Evolutionary conservation across 2,113 vertebrate genomes (phyloP), one percentile per base, ranked within the genome.

Genomic region (Platichthys stellatus): DNA sequence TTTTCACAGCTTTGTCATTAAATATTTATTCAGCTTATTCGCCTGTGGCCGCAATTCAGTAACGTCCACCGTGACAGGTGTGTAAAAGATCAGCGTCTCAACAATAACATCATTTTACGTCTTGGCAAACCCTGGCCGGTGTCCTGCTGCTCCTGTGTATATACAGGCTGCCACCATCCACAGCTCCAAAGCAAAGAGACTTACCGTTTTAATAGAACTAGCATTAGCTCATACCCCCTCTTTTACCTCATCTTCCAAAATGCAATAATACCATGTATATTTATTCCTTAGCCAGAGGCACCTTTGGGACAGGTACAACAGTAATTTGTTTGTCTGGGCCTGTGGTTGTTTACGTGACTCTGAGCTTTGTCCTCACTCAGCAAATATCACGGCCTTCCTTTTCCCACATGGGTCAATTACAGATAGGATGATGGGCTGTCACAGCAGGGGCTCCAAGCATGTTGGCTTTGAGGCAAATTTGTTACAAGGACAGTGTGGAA

Each of bases 321-420:
- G 31, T 77, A 60, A 80, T 69, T 74, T 84, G 69, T 87, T 80
- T 87, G 81, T 79, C 63, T 58, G 70, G 60, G 74, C 84, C 70
- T 38, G 65, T 86, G 78, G 81, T 84, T 88, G 83, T 89, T 91
- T 84, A 89, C 82, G 74, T 45, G 68, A 84, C 64, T 65, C n/a
- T 35, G 51, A 79, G 63, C 74, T 81, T 88, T 82, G 80, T 80
- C 60, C 75, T 54, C 59, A 65, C 69, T 87, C 83, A 81, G 76
- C 73, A 86, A 80, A 85, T 81, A 85, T 78, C 14, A 1, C 68
- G 47, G 67, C 64, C 64, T 76, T 66, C 2, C 21, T 84, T 84
- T 72, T 84, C 87, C 83, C 87, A 73, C 78, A 79, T 76, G 89
- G 90, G 79, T 90, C 82, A 90, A 86, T 90, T 90, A 91, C 74